phyloP scores from a whole-genome alignment of 2,888 invertebrate species.

The Corbicula japonica region DNA sequence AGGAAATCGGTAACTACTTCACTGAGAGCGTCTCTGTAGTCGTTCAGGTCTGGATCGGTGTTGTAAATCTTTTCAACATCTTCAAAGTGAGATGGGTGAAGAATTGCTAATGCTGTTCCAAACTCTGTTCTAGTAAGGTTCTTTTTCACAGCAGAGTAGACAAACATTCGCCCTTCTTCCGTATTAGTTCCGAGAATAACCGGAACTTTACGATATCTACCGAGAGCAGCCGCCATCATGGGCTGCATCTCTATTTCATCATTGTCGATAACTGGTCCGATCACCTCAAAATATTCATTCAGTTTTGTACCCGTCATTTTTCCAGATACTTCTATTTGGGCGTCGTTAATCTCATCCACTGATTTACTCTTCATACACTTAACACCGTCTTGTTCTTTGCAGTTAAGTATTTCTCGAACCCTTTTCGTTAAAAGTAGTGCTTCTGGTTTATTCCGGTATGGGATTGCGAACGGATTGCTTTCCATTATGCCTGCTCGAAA shows the following conservation, averaged over 20 bases:
- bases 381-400: slow-evolving; percentile 66
- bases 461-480: slow-evolving; percentile 66
- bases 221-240: slow-evolving; percentile 54
- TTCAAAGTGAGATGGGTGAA: slow-evolving; percentile 30
- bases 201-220: slow-evolving; percentile 66
- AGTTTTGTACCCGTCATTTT: slow-evolving; percentile 71
- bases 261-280: slow-evolving; percentile 76
- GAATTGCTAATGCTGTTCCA: slow-evolving; percentile 5
- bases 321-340: slow-evolving; percentile 52
- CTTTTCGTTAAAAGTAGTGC: slow-evolving; percentile 63
- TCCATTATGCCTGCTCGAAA: slow-evolving; percentile 66
- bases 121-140: slow-evolving; percentile 3
- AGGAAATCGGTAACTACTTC: slow-evolving; percentile 74
- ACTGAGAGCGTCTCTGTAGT: slow-evolving; percentile 61
- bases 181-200: slow-evolving; percentile 73
- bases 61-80: slow-evolving; percentile 63
- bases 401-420: slow-evolving; percentile 58
- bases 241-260: slow-evolving; percentile 67
- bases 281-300: slow-evolving; percentile 75
- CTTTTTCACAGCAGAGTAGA: slow-evolving; percentile 66
- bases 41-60: slow-evolving; percentile 41
- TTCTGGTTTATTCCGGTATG: slow-evolving; percentile 64
- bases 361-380: slow-evolving; percentile 66
- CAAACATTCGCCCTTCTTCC: slow-evolving; percentile 75
- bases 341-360: slow-evolving; percentile 66